Conservation (phyloP, 2,797 vertebrate genomes). For the Simalia tracyae region DNA sequence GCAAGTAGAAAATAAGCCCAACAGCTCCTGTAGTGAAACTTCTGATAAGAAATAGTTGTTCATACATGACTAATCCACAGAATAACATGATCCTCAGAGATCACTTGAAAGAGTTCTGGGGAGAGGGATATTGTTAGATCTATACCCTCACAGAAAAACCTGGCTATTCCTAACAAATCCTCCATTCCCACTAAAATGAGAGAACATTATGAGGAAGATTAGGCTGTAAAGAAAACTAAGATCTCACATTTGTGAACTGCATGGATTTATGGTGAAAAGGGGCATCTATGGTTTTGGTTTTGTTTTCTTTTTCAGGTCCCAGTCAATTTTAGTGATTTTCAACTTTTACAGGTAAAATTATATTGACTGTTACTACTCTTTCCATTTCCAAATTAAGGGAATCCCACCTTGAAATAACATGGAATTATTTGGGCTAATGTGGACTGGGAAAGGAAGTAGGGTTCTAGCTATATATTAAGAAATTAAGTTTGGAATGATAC, state of each 20-base stretch:
- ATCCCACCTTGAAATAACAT: background rate
- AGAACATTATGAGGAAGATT: constrained; percentile 2
- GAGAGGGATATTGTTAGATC: background rate
- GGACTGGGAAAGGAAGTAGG: background rate
- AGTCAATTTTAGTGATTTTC: background rate
- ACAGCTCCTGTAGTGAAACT: background rate
- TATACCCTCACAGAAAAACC: background rate
- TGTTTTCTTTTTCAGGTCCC: constrained; percentile 53
- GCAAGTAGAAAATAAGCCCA: background rate
- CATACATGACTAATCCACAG: background rate
- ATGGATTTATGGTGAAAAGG: background rate
- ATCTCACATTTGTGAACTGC: constrained; percentile 19
- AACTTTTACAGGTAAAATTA: constrained; percentile 59
- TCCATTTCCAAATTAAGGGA: constrained; percentile 18
- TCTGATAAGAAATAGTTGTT: background rate
- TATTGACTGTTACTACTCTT: background rate
- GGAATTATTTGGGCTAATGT: background rate
- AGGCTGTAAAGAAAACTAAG: background rate
- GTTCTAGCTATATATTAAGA: background rate
- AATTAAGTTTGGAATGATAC: background rate
- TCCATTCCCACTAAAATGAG: background rate
- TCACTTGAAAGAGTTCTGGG: background rate
- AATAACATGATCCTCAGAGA: background rate
- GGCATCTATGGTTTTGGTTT: accelerated
- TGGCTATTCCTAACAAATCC: background rate